phyloP scores from a whole-genome alignment of 2,113 vertebrate species.

The Oophaga pumilio region DNA sequence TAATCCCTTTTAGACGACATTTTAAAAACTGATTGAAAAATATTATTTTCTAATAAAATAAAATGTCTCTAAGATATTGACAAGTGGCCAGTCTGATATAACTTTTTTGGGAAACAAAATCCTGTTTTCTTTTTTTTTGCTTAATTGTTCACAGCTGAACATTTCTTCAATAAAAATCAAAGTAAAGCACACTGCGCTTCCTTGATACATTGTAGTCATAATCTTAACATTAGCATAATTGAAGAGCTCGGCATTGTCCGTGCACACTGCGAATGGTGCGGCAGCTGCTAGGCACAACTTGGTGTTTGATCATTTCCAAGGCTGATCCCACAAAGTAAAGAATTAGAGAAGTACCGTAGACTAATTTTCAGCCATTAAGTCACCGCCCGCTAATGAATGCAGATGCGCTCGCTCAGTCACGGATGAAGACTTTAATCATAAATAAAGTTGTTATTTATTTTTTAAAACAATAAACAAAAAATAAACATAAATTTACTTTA shows the following conservation, averaged over 20 bases:
- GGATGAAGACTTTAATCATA: constrained; percentile 20
- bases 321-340: constrained; percentile 17
- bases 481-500: constrained; percentile 36
- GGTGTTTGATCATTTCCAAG: constrained; percentile 29
- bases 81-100: background rate
- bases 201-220: constrained; percentile 28
- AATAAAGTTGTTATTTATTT: constrained; percentile 8
- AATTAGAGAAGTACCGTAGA: background rate
- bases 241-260: constrained; percentile 12
- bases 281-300: constrained; percentile 26
- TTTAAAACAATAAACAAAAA: background rate
- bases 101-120: background rate
- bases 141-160: background rate
- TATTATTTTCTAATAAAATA: background rate
- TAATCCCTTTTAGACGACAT: background rate
- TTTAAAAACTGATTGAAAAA: background rate
- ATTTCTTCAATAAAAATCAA: background rate
- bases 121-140: background rate
- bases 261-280: background rate
- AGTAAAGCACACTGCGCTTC: background rate
- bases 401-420: background rate
- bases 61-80: background rate
- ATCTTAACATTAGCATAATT: constrained; percentile 42
- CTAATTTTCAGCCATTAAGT: background rate
- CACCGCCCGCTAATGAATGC: constrained; percentile 2